Percentiles rank a stretch among this genome's conserved stretches.
Evolutionary conservation across 2,888 invertebrate genomes (phyloP).

Genomic region (Sphaerolaimus hirsutus): DNA sequence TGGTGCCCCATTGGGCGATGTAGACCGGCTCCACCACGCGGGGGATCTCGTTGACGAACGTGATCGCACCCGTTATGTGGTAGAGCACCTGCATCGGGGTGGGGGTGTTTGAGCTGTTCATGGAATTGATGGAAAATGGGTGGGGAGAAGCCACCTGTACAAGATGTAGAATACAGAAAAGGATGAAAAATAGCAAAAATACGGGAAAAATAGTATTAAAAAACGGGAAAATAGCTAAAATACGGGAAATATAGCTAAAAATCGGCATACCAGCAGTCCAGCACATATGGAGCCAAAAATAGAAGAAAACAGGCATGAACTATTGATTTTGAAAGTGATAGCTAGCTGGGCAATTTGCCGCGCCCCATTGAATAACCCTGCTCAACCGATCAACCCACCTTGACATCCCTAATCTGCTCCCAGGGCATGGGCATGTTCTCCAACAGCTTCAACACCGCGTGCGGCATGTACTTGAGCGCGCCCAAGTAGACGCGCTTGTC

Average conservation of each 20-base stretch:
- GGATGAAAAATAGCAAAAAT: too few species aligned
- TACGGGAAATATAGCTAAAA: neutral
- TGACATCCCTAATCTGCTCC: slow-evolving; percentile 96
- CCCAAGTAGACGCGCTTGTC: slow-evolving; percentile 94
- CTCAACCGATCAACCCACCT: slow-evolving; percentile 31
- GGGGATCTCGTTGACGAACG: slow-evolving; percentile 98
- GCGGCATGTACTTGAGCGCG: slow-evolving; percentile 97
- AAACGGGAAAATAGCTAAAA: too few species aligned
- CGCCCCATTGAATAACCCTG: neutral
- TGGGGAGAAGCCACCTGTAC: too few species aligned
- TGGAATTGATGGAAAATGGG: too few species aligned
- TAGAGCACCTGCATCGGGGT: slow-evolving; percentile 41
- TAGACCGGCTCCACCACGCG: slow-evolving; percentile 98
- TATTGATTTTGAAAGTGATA: neutral
- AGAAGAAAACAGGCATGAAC: neutral
- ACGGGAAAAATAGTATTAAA: too few species aligned
- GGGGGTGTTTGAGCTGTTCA: neutral
- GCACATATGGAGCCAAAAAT: neutral
- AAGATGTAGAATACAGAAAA: too few species aligned
- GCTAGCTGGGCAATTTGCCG: neutral
- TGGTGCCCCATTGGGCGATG: slow-evolving; percentile 98
- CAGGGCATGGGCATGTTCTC: slow-evolving; percentile 99
- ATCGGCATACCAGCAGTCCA: neutral
- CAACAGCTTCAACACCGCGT: slow-evolving; percentile 87
- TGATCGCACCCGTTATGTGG: slow-evolving; percentile 96